Conservation (phyloP, 2,888 invertebrate genomes). For the Ornithoptera priamus region DNA sequence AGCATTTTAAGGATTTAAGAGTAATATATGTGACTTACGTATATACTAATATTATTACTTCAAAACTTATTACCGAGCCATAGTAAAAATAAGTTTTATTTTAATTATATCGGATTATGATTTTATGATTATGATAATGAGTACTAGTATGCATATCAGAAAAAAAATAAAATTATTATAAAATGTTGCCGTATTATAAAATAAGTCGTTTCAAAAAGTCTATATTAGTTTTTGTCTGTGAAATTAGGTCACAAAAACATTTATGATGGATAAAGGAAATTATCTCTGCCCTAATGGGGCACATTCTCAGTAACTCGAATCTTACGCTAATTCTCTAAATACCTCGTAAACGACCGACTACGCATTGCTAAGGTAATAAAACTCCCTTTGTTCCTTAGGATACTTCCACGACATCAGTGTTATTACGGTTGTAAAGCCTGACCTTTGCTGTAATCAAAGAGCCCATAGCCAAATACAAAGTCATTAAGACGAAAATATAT, state of each 20-base stretch:
- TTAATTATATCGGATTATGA: no score
- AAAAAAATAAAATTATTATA: neutral
- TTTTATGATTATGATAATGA: no score
- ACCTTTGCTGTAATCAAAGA: slow-evolving; percentile 5
- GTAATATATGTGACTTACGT: no score
- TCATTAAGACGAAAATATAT: neutral
- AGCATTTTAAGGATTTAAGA: no score
- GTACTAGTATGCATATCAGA: no score
- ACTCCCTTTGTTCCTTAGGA: slow-evolving; percentile 42
- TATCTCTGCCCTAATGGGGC: slow-evolving; percentile 7
- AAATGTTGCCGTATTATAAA: neutral
- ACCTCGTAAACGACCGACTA: slow-evolving; percentile 46
- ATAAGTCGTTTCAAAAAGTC: neutral
- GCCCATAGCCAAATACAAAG: neutral
- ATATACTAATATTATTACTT: no score
- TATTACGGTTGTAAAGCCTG: slow-evolving; percentile 36
- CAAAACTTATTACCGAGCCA: no score
- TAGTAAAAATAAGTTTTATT: no score
- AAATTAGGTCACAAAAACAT: neutral
- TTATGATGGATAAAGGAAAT: slow-evolving; percentile 2
- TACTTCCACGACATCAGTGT: slow-evolving; percentile 36
- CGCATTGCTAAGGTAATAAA: slow-evolving; percentile 55
- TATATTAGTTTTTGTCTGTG: neutral
- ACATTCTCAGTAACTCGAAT: slow-evolving; percentile 21
- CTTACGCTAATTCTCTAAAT: slow-evolving; percentile 39